Base-by-base conservation (phyloP, 2,888 invertebrate species). In the Tortrix viridana region DNA sequence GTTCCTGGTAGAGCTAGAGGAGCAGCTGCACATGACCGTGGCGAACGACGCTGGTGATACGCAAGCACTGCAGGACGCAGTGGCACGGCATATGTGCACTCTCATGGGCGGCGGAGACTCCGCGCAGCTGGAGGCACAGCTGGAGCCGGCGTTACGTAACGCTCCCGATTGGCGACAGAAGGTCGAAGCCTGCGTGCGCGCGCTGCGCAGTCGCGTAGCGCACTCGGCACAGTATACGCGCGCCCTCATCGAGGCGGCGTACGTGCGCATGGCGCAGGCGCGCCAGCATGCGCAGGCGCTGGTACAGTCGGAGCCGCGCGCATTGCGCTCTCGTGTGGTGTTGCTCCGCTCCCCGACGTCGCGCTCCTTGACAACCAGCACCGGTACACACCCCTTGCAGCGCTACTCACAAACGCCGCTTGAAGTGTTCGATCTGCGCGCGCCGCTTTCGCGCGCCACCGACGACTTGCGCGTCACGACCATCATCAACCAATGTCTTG, bases 221-320 rank as follows among this genome's bases (percentile, higher is more conserved):
- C 73, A 80, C 49, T 80, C 86, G 0, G 65, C 70, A 4, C 85
- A 85, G 64, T 86, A 85, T 63, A 69, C 74, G 0, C 73, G 74
- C 18, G 72, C 71, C 7, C 58, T 79, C 0, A 74, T 86, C 6
- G 74, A 81, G 38, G 59, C 75, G 0, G 79, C 82, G 1, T 75
- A 80, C 61, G 67, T 66, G 3, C 72, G 79, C 16, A 66, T 84
- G 5, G 19, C 60, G 22, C 72, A 75, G 32, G 69, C 65, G 3
- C 70, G 74, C 3, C 44, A 56, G 5, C 75, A 79, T 61, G 65
- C 50, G 18, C 23, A 32, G 12, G 48, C 44, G 20, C 19, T 5
- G 1, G 9, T 22, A 37, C 50, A 63, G 20, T 48, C 61, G 0
- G 44, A 59, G 2, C 65, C 66, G 5, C 67, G 61, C 6, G 64